phyloP scores from a whole-genome alignment of 2,888 invertebrate genomes.

The Volucella bombylans region DNA sequence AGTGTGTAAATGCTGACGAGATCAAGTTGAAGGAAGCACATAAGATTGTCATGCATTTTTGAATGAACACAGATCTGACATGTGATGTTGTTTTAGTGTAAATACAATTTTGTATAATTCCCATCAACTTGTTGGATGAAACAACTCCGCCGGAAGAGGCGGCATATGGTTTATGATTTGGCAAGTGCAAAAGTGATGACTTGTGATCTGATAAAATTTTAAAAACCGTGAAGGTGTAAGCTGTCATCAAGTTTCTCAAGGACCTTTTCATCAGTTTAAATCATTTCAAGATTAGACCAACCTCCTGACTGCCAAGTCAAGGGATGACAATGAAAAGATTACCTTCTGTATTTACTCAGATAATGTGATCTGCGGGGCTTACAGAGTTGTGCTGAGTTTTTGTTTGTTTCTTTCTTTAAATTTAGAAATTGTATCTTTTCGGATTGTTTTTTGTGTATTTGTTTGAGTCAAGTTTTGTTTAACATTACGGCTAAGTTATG shows the following conservation, averaged over 20 bases:
- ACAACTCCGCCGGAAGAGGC: slow-evolving; percentile 8
- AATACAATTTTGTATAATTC: slow-evolving; percentile 2
- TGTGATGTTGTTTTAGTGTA: slow-evolving; percentile 31
- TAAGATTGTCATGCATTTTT: slow-evolving; percentile 9
- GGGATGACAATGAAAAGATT: slow-evolving; percentile 54
- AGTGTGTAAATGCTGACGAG: slow-evolving; percentile 26
- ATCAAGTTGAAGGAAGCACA: slow-evolving; percentile 19
- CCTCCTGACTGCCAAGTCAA: slow-evolving; percentile 41
- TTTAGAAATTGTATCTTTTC: slow-evolving; percentile 28
- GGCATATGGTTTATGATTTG: slow-evolving; percentile 23
- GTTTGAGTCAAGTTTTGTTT: slow-evolving; percentile 34
- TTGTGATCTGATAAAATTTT: slow-evolving; percentile 28
- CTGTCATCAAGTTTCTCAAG: not conserved
- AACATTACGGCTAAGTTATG: slow-evolving; percentile 54
- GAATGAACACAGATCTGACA: slow-evolving; percentile 10
- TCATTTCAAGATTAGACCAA: slow-evolving; percentile 22
- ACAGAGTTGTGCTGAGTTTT: not conserved
- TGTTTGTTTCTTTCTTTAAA: slow-evolving; percentile 18
- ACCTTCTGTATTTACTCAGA: slow-evolving; percentile 41
- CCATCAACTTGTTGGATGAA: not conserved
- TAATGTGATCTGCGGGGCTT: slow-evolving; percentile 22
- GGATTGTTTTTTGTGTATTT: slow-evolving; percentile 11
- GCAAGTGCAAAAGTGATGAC: slow-evolving; percentile 10
- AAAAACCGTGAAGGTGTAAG: not conserved
- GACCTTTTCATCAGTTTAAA: slow-evolving; percentile 7